Evolutionary conservation across 2,797 vertebrate species (phyloP).

Genomic region (Periophthalmus magnuspinnatus): DNA sequence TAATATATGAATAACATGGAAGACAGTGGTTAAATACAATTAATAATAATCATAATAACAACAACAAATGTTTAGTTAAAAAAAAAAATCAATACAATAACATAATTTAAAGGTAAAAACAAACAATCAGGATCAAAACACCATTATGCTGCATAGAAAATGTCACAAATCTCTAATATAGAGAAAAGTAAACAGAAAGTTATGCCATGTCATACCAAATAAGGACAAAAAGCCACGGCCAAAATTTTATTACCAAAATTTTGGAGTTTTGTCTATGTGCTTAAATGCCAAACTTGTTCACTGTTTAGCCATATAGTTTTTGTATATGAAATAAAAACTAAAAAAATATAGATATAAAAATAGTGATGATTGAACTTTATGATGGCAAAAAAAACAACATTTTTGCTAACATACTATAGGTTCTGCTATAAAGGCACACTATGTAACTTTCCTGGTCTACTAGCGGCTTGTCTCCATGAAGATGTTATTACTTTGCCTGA

Average conservation of each 20-base stretch:
- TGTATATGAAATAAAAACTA: background rate
- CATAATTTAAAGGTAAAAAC: conserved; percentile 41
- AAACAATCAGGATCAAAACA: conserved; percentile 21
- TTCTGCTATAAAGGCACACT: too few species aligned
- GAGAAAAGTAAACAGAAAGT: conserved; percentile 42
- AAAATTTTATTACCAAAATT: background rate
- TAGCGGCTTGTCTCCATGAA: too few species aligned
- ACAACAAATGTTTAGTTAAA: background rate
- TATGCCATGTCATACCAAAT: conserved; percentile 9
- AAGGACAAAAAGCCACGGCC: conserved; percentile 1
- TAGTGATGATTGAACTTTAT: background rate
- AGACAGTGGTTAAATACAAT: background rate
- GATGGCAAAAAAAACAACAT: background rate
- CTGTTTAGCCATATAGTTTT: background rate
- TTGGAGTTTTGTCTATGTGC: background rate
- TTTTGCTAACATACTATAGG: background rate
- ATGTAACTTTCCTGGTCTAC: too few species aligned
- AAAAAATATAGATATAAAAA: background rate
- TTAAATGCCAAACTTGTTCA: background rate
- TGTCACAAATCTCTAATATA: conserved; percentile 59
- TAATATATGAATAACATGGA: conserved; percentile 4
- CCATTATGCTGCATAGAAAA: conserved; percentile 52
- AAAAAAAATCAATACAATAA: background rate
- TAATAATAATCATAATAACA: background rate
- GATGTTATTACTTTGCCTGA: too few species aligned